phyloP scores from a whole-genome alignment of 2,113 vertebrate species.

The Myotis yumanensis region DNA sequence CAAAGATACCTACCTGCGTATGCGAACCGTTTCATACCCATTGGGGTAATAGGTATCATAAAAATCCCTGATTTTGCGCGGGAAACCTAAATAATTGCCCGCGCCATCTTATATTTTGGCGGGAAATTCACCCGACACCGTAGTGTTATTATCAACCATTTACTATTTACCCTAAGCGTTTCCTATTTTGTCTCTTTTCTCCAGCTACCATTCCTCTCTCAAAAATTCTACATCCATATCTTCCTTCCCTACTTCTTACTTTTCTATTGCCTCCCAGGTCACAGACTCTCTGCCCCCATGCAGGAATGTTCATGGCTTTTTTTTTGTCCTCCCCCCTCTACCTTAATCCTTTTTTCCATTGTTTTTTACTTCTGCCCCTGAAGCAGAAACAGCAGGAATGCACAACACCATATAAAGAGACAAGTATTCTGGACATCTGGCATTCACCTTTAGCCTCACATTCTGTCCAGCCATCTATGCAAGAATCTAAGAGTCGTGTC shows the following conservation, averaged over 20 bases:
- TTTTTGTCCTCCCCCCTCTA: neutral
- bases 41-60: too few species aligned
- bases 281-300: neutral
- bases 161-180: neutral
- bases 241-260: neutral
- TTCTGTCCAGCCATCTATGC: neutral
- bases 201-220: neutral
- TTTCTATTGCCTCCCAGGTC: neutral
- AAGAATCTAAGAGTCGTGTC: neutral
- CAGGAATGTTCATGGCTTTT: neutral
- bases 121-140: too few species aligned
- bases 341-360: neutral
- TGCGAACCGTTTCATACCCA: too few species aligned
- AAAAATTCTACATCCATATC: neutral
- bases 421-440: neutral
- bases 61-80: too few species aligned
- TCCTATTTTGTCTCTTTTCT: neutral
- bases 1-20: too few species aligned
- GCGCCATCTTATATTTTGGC: too few species aligned
- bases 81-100: too few species aligned
- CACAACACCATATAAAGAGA: neutral
- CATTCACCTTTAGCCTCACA: neutral
- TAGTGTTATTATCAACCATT: neutral
- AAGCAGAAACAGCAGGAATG: neutral
- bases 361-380: neutral